Evolutionary conservation across 1,140 invertebrate species (phyloP), one percentile per base, ranked within the genome.

Genomic region (Pseudoatta argentina): DNA sequence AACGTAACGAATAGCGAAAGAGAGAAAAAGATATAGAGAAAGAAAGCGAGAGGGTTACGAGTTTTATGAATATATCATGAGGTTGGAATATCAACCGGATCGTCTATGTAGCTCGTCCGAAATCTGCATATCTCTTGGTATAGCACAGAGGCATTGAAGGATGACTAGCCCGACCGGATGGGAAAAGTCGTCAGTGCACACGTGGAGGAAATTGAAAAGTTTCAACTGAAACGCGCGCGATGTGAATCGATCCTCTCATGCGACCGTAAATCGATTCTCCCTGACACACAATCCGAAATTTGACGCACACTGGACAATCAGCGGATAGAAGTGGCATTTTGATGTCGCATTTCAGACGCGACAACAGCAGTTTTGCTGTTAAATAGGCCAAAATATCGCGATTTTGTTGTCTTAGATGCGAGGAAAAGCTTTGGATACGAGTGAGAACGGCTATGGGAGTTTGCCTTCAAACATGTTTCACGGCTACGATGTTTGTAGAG

Each of bases 11-110:
- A 87, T 71, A 39, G 12, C 57, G 2, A 55, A 39, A 57, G 67
- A 79, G 48, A 34, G 18, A 44, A 21, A 27, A 12, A 6, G n/a
- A 66, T 10, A 21, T 7, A 16, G 34, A 66, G 18, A 24, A 53
- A 39, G 16, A 61, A 24, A 73, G 24, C 72, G 34, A 82, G n/a
- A 14, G 55, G 48, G 78, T 14, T 51, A 51, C 16, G 72, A 75
- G 75, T 87, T 89, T 85, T 90, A 90, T 90, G 88, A 90, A 90
- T 89, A 87, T 87, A 87, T 89, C 81, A 89, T 86, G 63, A 90
- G 86, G 61, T 66, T 24, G 30, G 39, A 44, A 63, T 67, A 63
- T 30, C 51, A 53, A 51, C 61, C 57, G 61, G 69, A 88, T 78
- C 86, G 86, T 63, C 79, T 61, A 67, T n/a, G 10, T 64, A 77